A percentile compares a stretch with the other conserved stretches of the same genome.
Conservation (phyloP, 2,113 vertebrate genomes). For the Camelus dromedarius region DNA sequence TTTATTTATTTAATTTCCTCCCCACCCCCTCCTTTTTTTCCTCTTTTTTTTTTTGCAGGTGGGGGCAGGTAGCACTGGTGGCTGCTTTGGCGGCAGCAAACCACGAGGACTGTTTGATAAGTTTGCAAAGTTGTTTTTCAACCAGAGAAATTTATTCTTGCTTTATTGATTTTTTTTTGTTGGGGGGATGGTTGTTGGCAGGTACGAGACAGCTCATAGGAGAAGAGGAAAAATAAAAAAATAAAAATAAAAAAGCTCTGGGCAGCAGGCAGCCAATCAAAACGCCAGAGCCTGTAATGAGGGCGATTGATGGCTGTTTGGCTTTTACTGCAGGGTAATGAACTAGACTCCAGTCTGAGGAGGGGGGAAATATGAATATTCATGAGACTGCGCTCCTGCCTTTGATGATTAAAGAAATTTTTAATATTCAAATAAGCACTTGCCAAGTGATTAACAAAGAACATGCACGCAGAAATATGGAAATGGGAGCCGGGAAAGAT, state of each 20-base stretch:
- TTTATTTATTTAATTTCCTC: slow-evolving; percentile 86
- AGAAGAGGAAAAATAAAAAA: slow-evolving; percentile 78
- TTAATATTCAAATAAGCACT: slow-evolving; percentile 99
- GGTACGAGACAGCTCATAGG: slow-evolving; percentile 90
- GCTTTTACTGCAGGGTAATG: slow-evolving; percentile 98
- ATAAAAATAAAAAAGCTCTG: slow-evolving; percentile 84
- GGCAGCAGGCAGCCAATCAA: slow-evolving; percentile 93
- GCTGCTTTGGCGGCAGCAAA: slow-evolving; percentile 58
- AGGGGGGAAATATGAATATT: slow-evolving; percentile 98
- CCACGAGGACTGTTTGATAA: slow-evolving; percentile 88
- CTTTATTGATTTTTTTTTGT: slow-evolving; percentile 84
- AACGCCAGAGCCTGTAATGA: slow-evolving; percentile 93
- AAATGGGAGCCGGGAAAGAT: slow-evolving; percentile 93
- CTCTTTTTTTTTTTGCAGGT: slow-evolving; percentile 44
- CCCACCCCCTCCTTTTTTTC: slow-evolving; percentile 19
- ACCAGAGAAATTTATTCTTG: slow-evolving; percentile 89
- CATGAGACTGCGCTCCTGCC: slow-evolving; percentile 98
- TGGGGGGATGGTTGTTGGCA: slow-evolving; percentile 86
- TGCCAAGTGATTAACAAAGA: slow-evolving; percentile 99
- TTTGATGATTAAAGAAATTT: slow-evolving; percentile 99
- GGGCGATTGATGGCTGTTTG: slow-evolving; percentile 98
- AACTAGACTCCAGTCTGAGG: slow-evolving; percentile 97
- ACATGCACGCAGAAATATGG: slow-evolving; percentile 96
- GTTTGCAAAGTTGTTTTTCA: slow-evolving; percentile 93
- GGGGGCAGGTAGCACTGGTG: not conserved